A percentile compares a stretch with the other conserved stretches of the same genome.
These are phyloP conservation scores for Amphipoea oculea DNA, from an alignment of 2,888 invertebrate genomes.

Conservation along the genomic window DNA sequence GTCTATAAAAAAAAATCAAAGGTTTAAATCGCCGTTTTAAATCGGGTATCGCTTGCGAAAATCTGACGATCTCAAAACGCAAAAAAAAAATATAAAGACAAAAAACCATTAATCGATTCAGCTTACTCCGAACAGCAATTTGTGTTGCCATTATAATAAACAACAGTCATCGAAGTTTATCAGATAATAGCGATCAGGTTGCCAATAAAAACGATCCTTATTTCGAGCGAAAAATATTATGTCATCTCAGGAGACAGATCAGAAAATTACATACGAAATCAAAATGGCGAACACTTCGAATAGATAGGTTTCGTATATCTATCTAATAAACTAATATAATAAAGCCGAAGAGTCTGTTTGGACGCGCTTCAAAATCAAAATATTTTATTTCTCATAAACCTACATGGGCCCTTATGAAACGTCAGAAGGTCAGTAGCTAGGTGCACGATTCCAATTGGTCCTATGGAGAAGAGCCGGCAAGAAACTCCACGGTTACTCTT, in stretches of 20 bases:
- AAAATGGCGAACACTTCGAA: conserved; percentile 20
- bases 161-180: conserved; percentile 51
- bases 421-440: too few relatives aligned
- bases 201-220: conserved; percentile 43
- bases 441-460: too few relatives aligned
- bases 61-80: neutral
- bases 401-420: neutral
- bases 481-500: too few relatives aligned
- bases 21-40: neutral
- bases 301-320: conserved; percentile 18
- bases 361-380: neutral
- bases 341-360: neutral
- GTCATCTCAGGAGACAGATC: conserved; percentile 24
- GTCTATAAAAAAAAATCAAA: too few relatives aligned
- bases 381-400: neutral
- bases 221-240: conserved; percentile 40
- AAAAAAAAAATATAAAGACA: neutral
- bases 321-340: neutral
- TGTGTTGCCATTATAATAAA: conserved; percentile 53
- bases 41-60: neutral
- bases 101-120: conserved; percentile 15
- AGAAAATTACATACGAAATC: conserved; percentile 37
- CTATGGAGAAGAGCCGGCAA: too few relatives aligned
- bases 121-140: conserved; percentile 43
- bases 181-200: conserved; percentile 55